Percentiles rank a stretch among this genome's conserved stretches.
phyloP scores from a whole-genome alignment of 1,140 invertebrate species.

The Calliopsis andreniformis region DNA sequence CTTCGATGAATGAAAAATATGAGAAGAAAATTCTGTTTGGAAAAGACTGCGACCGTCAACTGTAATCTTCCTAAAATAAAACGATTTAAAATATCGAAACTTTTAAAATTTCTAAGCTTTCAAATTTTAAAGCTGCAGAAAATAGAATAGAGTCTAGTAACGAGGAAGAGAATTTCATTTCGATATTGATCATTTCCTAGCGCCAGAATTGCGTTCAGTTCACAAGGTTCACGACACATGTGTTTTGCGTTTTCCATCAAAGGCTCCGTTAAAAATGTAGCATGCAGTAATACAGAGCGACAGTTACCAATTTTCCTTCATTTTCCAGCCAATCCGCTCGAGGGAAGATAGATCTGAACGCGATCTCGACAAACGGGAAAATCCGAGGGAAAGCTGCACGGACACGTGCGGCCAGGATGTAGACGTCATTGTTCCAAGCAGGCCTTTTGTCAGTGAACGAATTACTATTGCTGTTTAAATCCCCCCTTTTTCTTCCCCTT shows the following conservation, averaged over 20 bases:
- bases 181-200: too few species aligned
- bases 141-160: too few species aligned
- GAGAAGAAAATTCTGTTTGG: too few species aligned
- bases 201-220: neutral
- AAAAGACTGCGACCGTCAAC: too few species aligned
- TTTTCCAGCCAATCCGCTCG: slow-evolving; percentile 29
- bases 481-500: slow-evolving; percentile 14
- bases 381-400: slow-evolving; percentile 52
- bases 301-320: slow-evolving; percentile 49
- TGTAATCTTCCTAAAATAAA: too few species aligned
- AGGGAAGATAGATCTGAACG: slow-evolving; percentile 60
- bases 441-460: slow-evolving; percentile 70
- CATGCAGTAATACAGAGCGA: slow-evolving; percentile 53
- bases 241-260: slow-evolving; percentile 27
- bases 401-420: slow-evolving; percentile 40
- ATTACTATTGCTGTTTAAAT: slow-evolving; percentile 70
- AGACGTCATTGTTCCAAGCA: slow-evolving; percentile 70
- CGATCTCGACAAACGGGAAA: slow-evolving; percentile 57
- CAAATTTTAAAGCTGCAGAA: too few species aligned
- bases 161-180: too few species aligned
- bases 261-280: slow-evolving; percentile 48
- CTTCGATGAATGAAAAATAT: too few species aligned
- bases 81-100: too few species aligned
- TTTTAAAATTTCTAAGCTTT: too few species aligned
- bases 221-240: neutral